phyloP scores from a whole-genome alignment of 2,113 vertebrate genomes.

The Sphyrna mokarran region DNA sequence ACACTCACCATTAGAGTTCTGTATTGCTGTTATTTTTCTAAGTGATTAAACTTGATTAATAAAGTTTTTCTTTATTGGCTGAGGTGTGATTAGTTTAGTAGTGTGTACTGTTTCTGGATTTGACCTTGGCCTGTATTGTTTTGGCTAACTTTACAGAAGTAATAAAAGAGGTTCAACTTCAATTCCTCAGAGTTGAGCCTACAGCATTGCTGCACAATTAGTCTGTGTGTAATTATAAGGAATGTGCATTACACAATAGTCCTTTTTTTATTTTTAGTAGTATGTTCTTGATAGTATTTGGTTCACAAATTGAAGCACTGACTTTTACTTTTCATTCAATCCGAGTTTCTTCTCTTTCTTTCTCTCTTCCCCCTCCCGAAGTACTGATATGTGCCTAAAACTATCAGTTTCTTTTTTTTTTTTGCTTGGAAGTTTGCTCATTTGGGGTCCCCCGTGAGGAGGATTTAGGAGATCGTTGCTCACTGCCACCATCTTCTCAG shows the following conservation, averaged over 20 bases:
- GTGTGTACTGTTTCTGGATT: constrained; percentile 10
- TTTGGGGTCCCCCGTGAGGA: background rate
- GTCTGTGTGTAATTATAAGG: background rate
- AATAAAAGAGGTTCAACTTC: background rate
- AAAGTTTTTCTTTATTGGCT: constrained; percentile 38
- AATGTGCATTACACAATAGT: background rate
- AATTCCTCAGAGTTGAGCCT: background rate
- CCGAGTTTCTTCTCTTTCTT: background rate
- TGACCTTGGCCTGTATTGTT: constrained; percentile 15
- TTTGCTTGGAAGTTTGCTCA: background rate
- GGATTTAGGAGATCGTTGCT: background rate
- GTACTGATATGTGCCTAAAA: background rate
- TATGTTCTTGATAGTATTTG: background rate
- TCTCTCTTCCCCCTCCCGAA: background rate
- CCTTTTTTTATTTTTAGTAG: background rate
- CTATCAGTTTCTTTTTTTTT: background rate
- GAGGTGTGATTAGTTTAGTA: constrained; percentile 35
- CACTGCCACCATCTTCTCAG: background rate
- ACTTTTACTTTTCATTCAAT: background rate
- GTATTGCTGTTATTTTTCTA: constrained; percentile 38
- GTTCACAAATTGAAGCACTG: background rate
- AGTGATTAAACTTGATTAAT: constrained; percentile 38
- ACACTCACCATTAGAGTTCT: constrained; percentile 37
- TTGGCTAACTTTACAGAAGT: background rate
- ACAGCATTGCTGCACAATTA: background rate